Base-by-base conservation (phyloP, 1,140 invertebrate species). In the Cherax destructor region DNA sequence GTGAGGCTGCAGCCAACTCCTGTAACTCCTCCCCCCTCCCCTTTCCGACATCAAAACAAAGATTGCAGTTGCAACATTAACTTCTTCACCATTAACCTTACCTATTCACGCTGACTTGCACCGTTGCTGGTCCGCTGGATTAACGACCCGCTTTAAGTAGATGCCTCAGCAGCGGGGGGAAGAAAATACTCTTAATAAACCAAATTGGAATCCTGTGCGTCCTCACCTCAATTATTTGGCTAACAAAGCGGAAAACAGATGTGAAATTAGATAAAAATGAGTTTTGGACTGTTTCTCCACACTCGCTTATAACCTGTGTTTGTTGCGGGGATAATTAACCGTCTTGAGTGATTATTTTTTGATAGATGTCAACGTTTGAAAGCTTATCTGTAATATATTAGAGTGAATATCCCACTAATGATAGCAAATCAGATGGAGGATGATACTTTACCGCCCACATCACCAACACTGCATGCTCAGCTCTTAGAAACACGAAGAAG, bases 351-450 rank as follows among this genome's bases (percentile, higher is more conserved):
- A 87, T 87, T 87, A 87, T 87, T 79, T 87, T 87, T 87, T 87
- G 85, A 87, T 87, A 72, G 49, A 87, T 87, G 76, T 87, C 85
- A 87, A 78, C 77, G 76, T n/a, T 76, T 87, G 85, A 87, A 87
- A 87, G 85, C 85, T 87, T 87, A 87, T 87, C 85, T 87, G 18
- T 79, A 87, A 87, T 87, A 87, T 87, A 87, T 87, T 87, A 87
- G 41, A 59, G 85, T 87, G 79, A 87, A 87, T 77, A 87, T 65
- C 50, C 85, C 74, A 79, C 85, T 87, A 87, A 87, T 87, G 76
- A 87, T 78, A 78, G 85, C 85, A 87, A 87, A 87, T 87, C 85
- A 87, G 49, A 87, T 74, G 85, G 85, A 50, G 61, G 85, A 59
- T 87, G 59, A 87, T 61, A 87, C 85, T 61, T 87, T 87, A 77